Conservation (phyloP, 2,797 vertebrate genomes). For the Harpagifer antarcticus region DNA sequence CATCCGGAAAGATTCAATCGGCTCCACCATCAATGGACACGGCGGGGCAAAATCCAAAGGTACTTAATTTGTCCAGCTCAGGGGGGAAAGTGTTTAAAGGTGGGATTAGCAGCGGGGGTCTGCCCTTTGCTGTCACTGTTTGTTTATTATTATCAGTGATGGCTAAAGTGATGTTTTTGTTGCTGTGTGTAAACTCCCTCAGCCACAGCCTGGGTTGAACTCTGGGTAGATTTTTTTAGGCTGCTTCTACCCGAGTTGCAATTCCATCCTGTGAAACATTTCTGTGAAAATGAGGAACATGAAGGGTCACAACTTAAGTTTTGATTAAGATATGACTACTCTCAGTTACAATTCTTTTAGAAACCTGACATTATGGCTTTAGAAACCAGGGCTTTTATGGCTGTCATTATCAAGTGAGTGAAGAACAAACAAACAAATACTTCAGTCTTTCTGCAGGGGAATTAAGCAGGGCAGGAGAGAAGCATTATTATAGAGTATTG, state of each 20-base stretch:
- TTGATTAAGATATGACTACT: slow-evolving; percentile 22
- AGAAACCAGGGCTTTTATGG: neutral
- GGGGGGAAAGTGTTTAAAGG: neutral
- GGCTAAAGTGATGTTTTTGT: slow-evolving; percentile 23
- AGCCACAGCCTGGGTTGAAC: slow-evolving; percentile 6
- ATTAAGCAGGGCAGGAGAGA: neutral
- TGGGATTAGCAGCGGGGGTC: slow-evolving; percentile 31
- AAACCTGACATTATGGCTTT: slow-evolving; percentile 1
- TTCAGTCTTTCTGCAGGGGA: neutral
- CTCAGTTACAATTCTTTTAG: slow-evolving; percentile 8
- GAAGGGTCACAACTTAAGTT: neutral
- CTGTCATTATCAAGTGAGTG: neutral
- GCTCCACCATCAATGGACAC: slow-evolving; percentile 88
- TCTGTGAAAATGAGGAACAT: neutral
- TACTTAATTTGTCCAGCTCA: slow-evolving; percentile 71
- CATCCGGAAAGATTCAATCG: slow-evolving; percentile 93
- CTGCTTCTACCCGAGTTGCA: slow-evolving; percentile 35
- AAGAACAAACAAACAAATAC: neutral
- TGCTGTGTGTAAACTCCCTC: slow-evolving; percentile 6
- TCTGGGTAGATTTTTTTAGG: slow-evolving; percentile 4
- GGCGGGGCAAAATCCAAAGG: slow-evolving; percentile 92
- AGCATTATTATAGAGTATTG: neutral
- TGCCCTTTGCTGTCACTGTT: slow-evolving; percentile 22
- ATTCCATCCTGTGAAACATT: slow-evolving; percentile 25
- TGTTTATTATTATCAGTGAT: slow-evolving; percentile 16